These are phyloP conservation scores for Polyploca ridens DNA, from an alignment of 2,888 invertebrate species.

Conservation along the genomic window DNA sequence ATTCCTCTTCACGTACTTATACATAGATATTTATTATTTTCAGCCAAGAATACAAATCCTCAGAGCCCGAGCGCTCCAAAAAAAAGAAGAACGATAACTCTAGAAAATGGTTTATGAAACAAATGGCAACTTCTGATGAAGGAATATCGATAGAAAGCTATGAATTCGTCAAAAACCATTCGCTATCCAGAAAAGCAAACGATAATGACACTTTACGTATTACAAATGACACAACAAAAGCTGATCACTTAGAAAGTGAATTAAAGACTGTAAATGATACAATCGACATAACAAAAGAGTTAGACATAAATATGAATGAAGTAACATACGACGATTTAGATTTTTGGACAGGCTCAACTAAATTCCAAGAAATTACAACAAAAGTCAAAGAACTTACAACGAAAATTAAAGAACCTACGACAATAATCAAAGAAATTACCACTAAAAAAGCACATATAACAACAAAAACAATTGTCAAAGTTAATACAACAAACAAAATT, in stretches of 20 bases:
- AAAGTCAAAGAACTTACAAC: not conserved
- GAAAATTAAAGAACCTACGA: not conserved
- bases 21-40: not conserved
- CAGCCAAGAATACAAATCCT: not conserved
- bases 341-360: not conserved
- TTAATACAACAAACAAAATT: too few species aligned
- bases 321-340: not conserved
- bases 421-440: not conserved
- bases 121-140: not conserved
- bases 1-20: too few species aligned
- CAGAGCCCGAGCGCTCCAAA: not conserved
- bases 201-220: not conserved
- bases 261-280: not conserved
- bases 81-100: not conserved
- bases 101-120: not conserved
- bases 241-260: too few species aligned
- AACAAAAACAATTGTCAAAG: not conserved
- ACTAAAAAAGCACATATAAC: not conserved
- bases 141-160: not conserved
- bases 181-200: not conserved
- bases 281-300: not conserved
- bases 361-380: not conserved
- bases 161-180: not conserved
- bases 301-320: not conserved
- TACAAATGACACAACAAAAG: not conserved